Percentiles rank a stretch among this genome's conserved stretches.
phyloP scores from a whole-genome alignment of 2,888 invertebrate species.

The Dysmachus trigonus region DNA sequence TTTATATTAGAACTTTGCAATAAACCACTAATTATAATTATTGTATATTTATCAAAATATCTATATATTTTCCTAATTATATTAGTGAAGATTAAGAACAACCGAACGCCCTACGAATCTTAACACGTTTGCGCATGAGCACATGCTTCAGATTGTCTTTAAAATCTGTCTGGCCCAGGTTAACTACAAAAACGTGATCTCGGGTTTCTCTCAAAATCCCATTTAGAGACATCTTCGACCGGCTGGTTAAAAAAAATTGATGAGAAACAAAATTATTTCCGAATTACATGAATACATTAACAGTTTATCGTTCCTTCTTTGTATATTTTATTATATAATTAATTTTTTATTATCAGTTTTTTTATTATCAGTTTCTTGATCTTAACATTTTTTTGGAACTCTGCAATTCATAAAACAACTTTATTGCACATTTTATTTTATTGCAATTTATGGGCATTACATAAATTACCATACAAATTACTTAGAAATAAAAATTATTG shows the following conservation, averaged over 20 bases:
- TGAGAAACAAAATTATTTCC: neutral
- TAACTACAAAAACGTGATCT: neutral
- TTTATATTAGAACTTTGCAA: too few relatives aligned
- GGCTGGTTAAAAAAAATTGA: neutral
- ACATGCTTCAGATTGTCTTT: neutral
- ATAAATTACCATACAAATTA: too few relatives aligned
- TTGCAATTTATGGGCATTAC: too few relatives aligned
- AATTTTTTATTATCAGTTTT: neutral
- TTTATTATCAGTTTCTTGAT: neutral
- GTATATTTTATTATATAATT: neutral
- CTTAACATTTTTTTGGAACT: neutral
- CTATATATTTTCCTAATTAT: too few relatives aligned
- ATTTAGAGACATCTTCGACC: neutral
- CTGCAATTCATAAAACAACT: too few relatives aligned
- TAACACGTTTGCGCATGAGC: neutral
- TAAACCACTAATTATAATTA: too few relatives aligned
- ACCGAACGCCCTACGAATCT: neutral
- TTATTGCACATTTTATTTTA: too few relatives aligned
- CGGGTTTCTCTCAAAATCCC: neutral
- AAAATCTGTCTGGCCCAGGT: neutral
- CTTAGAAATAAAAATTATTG: neutral
- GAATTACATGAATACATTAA: neutral
- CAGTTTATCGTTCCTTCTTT: neutral
- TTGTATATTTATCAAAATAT: too few relatives aligned
- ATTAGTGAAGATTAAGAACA: too few relatives aligned